phyloP scores from a whole-genome alignment of 2,888 invertebrate species.

The Sesia apiformis region DNA sequence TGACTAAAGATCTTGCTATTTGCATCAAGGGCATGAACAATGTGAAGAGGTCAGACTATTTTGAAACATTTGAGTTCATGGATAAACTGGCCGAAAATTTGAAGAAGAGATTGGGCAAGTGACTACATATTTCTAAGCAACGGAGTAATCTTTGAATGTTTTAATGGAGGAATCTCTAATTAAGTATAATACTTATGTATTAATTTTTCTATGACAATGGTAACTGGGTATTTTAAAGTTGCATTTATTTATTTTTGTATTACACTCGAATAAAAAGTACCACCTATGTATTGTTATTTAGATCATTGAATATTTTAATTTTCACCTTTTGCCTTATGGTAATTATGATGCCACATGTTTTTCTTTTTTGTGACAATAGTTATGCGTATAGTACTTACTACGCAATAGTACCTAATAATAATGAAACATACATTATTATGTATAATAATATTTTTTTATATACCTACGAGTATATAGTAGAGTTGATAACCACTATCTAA shows the following conservation, averaged over 20 bases:
- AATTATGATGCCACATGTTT: no score
- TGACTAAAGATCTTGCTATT: slow-evolving; percentile 99
- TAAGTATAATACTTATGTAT: slow-evolving; percentile 4
- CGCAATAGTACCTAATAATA: no score
- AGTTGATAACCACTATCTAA: no score
- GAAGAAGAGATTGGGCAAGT: slow-evolving; percentile 74
- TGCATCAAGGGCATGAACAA: slow-evolving; percentile 95
- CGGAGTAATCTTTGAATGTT: slow-evolving; percentile 40
- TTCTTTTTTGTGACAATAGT: no score
- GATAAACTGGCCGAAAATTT: slow-evolving; percentile 95
- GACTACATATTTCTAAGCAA: slow-evolving; percentile 44
- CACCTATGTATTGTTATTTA: no score
- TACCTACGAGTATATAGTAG: no score
- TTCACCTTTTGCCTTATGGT: no score
- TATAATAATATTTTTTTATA: no score
- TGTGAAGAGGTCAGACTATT: slow-evolving; percentile 86
- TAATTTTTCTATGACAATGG: not conserved
- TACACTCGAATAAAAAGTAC: not conserved
- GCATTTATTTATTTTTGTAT: not conserved
- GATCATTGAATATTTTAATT: no score
- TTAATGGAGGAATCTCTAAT: slow-evolving; percentile 13
- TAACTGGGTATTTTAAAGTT: not conserved
- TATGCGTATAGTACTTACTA: no score
- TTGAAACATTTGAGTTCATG: slow-evolving; percentile 98
- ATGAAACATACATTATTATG: no score